Base-by-base conservation (phyloP, 2,113 vertebrate genomes). In the Leucopsar rothschildi region DNA sequence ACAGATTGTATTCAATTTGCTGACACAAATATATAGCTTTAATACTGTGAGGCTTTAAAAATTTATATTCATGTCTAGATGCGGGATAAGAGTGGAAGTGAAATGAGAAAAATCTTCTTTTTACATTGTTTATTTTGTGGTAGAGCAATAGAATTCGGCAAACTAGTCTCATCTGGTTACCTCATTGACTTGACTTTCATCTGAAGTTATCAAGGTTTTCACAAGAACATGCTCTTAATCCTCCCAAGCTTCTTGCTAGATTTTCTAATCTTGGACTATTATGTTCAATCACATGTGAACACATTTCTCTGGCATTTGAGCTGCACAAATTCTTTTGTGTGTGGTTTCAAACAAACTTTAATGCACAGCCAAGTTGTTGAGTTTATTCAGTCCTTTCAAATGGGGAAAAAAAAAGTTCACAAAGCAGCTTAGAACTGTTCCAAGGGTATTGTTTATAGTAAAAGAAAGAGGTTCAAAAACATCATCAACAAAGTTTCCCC, bases 11-110 rank as follows among this genome's bases (percentile, higher is more conserved):
- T 86, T 52, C 61, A 76, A 88, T 86, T 94, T 94, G 40, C 56
- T 92, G 88, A 92, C 92, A 94, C 44, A 92, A 92, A 96, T 78
- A 93, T 79, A 95, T 92, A 47, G 77, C 39, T 94, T 96, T 95
- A 95, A 95, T 97, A 95, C 92, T 79, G 12, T 0, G 1, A 83
- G 82, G 76, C 27, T 96, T 96, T 72, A 94, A 96, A 96, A 96
- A 88, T 88, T 92, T 92, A 92, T 96, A 85, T 80, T 90, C 47
- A 63, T 56, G 88, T 35, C 60, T 81, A 78, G 59, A 90, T 94
- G 49, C 37, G 83, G 40, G 71, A 68, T 65, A 95, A 83, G 60
- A 71, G 56, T 59, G 31, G 33, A 92, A 90, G 79, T 55, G 49
- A 95, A 89, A 96, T 69, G 44, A 79, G n/a, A 35, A 82, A 81